A percentile compares a stretch with the other conserved stretches of the same genome.
phyloP scores from a whole-genome alignment of 2,113 vertebrate genomes.

The Gavia stellata region DNA sequence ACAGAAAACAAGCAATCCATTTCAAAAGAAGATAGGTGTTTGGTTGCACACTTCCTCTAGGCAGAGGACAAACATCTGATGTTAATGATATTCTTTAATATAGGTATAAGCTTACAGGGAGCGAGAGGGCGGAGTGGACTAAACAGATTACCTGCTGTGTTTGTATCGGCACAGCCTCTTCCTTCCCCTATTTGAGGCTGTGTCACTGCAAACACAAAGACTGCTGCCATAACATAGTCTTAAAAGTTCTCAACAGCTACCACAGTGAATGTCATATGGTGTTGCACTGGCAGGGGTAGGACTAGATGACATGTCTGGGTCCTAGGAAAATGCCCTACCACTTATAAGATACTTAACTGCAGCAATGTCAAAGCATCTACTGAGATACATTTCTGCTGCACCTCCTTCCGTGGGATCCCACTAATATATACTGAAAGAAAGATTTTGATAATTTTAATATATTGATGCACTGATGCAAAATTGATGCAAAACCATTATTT shows the following conservation, averaged over 20 bases:
- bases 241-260: not conserved
- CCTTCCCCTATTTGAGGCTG: not conserved
- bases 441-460: not conserved
- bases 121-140: not conserved
- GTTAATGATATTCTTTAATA: not conserved
- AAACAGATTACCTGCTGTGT: not conserved
- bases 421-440: not conserved
- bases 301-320: not conserved
- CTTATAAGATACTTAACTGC: not conserved
- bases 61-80: not conserved
- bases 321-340: not conserved
- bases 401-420: not conserved
- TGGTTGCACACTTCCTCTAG: not conserved
- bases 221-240: not conserved
- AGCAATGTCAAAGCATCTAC: not conserved
- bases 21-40: not conserved
- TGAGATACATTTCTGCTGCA: not conserved
- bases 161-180: not conserved
- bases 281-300: not conserved
- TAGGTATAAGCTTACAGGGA: not conserved
- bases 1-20: not conserved
- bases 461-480: not conserved
- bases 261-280: rapidly evolving
- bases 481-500: not conserved
- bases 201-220: not conserved